Evolutionary conservation across 1,140 invertebrate species (phyloP), one percentile per base, ranked within the genome.

Genomic region (Drosophila busckii): DNA sequence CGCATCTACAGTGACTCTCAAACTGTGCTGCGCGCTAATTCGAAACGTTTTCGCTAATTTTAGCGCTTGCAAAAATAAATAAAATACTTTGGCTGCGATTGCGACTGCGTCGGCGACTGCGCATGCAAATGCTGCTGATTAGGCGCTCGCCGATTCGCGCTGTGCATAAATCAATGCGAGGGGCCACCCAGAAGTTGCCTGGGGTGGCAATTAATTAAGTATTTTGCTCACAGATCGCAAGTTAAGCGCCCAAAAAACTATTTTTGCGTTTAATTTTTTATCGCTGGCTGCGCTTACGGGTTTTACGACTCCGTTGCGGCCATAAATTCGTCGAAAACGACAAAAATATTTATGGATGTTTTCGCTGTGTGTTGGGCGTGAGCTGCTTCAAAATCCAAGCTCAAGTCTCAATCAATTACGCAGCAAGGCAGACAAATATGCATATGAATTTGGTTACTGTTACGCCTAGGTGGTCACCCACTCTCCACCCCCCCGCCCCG

Each of bases 331-430:
- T 22, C 31, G 37, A 44, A 78, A 55, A 80, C 63, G 73, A 80
- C 75, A 73, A 80, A 80, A 82, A 80, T 80, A 80, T 80, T 80
- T 80, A 80, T 82, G 69, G 73, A 80, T 73, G 68, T 68, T 68
- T 73, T 64, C 46, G n/a, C n/a, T n/a, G 42, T 56, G 42, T 70
- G 61, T 44, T 70, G 71, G 53, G 42, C 71, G 71, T 80, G 75
- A 73, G 58, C 26, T 68, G 73, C 37, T 56, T 80, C 31, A 34
- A 60, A 70, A 82, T 82, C 71, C 67, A 78, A 41, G 15, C 32
- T 8, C 28, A 22, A 42, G 12, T 23, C 53, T 62, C 53, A 40
- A 62, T 54, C 38, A 73, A 71, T 63, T 80, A 55, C 71, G 73
- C 62, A 70, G 67, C 55, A 28, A 31, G 25, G 55, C 66, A 63